Evolutionary conservation across 2,113 vertebrate species (phyloP), one percentile per base, ranked within the genome.

Genomic region (Oostethus manadensis): DNA sequence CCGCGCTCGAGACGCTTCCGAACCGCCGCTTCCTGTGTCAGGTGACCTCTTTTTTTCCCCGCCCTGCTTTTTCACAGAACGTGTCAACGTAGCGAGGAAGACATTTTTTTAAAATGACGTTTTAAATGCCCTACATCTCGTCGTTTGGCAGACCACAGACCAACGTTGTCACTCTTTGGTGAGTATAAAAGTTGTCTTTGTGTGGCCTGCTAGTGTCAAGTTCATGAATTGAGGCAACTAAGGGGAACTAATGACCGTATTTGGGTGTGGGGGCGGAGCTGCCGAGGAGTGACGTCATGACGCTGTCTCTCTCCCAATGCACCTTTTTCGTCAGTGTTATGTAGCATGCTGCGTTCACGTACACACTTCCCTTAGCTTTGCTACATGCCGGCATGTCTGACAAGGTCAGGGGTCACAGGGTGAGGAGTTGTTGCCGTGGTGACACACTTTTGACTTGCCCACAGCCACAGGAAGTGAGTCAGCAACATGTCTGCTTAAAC

Each of bases 391-490:
- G 13, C 10, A 42, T 42, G 13, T 42, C 14, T 42, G 11, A 42
- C 11, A 42, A 42, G 38, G 38, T 42, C 38, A 42, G 1, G 14
- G 10, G 38, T 42, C 38, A 11, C 13, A 42, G 11, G 13, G 11
- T 42, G 6, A 14, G 4, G 3, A 42, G 4, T n/a, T 35, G 54
- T 56, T 23, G 38, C 54, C 54, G 21, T 17, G 38, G 38, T 6
- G 3, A 40, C 29, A n/a, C n/a, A n/a, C n/a, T n/a, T n/a, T n/a
- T n/a, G n/a, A 40, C 29, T 33, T 47, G 2, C n/a, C 33, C n/a
- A 9, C 38, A 9, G 17, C 2, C 29, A 59, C 11, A 58, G 67
- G 55, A 66, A 62, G 67, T 47, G 65, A 67, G 51, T 70, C 53
- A 54, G 47, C 14, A 26, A 16, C 46, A 4, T 20, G 14, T n/a